Percentiles rank a stretch among this genome's conserved stretches.
Conservation (phyloP, 2,888 invertebrate species). For the Cepaea hortensis region DNA sequence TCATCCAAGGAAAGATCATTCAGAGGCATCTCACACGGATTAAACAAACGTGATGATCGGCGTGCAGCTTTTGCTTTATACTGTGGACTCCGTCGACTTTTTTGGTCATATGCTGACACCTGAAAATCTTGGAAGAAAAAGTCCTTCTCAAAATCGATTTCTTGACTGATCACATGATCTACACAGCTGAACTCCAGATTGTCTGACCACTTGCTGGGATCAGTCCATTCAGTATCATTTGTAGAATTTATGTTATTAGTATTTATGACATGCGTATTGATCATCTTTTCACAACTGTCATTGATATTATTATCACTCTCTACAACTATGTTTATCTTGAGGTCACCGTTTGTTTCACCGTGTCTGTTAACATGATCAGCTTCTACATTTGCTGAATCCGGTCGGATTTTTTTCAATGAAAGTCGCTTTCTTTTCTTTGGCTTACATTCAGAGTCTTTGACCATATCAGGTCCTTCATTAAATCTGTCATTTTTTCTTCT, state of each 20-base stretch:
- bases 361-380: neutral
- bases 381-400: neutral
- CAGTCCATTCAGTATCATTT: neutral
- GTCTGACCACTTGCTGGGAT: neutral
- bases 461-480: neutral
- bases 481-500: neutral
- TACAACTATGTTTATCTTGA: neutral
- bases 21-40: conserved; percentile 25
- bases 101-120: neutral
- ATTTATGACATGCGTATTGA: neutral
- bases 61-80: neutral
- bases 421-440: conserved; percentile 29
- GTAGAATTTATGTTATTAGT: too few species aligned
- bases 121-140: neutral
- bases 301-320: neutral
- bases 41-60: conserved; percentile 19
- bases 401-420: conserved; percentile 6
- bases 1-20: neutral
- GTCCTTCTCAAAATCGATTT: neutral
- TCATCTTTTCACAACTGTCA: too few species aligned
- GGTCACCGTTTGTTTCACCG: neutral
- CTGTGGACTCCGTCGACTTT: neutral
- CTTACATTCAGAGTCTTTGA: neutral
- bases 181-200: neutral
- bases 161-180: neutral